phyloP scores from a whole-genome alignment of 1,140 invertebrate species.

The Venustaconcha ellipsiformis region DNA sequence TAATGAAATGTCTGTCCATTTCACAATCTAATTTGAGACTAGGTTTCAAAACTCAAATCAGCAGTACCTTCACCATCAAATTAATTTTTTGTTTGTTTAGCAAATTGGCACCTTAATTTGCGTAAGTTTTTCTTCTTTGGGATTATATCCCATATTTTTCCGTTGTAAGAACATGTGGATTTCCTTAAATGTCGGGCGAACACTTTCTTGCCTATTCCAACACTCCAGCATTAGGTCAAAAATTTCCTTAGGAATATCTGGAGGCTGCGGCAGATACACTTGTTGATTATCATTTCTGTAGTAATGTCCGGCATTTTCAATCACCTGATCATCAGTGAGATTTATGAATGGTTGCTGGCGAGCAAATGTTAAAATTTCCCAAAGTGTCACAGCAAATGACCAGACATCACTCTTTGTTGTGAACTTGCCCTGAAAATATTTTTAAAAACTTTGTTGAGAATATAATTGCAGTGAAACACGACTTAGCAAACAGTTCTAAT shows the following conservation, averaged over 20 bases:
- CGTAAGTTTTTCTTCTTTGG: conserved; percentile 65
- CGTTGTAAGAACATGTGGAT: conserved; percentile 92
- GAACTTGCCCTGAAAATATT: conserved; percentile 77
- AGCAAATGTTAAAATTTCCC: conserved; percentile 90
- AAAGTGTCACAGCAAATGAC: conserved; percentile 89
- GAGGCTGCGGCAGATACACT: conserved; percentile 58
- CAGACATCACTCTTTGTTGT: conserved; percentile 89
- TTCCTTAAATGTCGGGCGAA: conserved; percentile 88
- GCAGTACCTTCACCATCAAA: not conserved
- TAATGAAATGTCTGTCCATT: no score
- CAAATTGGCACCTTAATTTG: conserved; percentile 63
- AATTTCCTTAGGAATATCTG: conserved; percentile 65
- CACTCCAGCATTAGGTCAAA: conserved; percentile 95
- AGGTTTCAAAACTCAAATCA: no score
- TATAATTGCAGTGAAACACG: no score
- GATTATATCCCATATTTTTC: conserved; percentile 82
- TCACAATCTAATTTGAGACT: no score
- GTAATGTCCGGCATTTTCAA: conserved; percentile 74
- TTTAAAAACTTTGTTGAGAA: not conserved
- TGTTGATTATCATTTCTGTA: conserved; percentile 62
- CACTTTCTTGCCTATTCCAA: conserved; percentile 84
- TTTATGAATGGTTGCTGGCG: conserved; percentile 85
- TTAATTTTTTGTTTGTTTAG: conserved; percentile 34
- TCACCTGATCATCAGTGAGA: conserved; percentile 82
- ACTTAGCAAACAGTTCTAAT: no score